A percentile compares a stretch with the other conserved stretches of the same genome.
phyloP scores from a whole-genome alignment of 2,113 vertebrate genomes.

The Ctenomys sociabilis region DNA sequence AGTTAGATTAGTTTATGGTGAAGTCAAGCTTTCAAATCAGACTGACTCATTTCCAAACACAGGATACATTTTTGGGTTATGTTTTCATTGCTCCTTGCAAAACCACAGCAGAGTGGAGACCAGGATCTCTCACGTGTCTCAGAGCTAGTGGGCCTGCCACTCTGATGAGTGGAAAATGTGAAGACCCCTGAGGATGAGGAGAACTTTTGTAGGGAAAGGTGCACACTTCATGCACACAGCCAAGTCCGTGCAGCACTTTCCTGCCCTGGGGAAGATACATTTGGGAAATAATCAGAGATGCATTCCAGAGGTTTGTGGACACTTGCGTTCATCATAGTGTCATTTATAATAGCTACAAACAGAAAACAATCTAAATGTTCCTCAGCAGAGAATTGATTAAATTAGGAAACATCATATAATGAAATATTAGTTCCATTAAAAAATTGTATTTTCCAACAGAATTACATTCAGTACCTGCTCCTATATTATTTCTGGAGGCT shows the following conservation, averaged over 20 bases:
- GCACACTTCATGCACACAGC: background rate
- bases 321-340: background rate
- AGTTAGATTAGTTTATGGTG: background rate
- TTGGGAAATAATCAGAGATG: background rate
- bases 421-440: conserved; percentile 28
- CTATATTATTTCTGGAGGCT: conserved; percentile 17
- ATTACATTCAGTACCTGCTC: background rate
- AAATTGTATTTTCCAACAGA: conserved; percentile 25
- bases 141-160: background rate
- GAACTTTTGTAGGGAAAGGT: background rate
- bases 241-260: accelerated
- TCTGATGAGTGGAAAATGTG: background rate
- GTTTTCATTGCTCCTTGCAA: conserved; percentile 19
- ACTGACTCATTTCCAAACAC: background rate
- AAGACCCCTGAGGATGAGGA: background rate
- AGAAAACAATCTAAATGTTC: background rate
- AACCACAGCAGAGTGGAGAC: background rate
- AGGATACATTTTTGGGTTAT: background rate
- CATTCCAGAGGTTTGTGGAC: background rate
- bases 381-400: background rate
- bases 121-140: background rate
- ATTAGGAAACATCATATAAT: background rate
- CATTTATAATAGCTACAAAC: background rate
- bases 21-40: background rate
- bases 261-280: background rate